Base-by-base conservation (phyloP, 1,140 invertebrate species). In the Philopotamus ludificatus region DNA sequence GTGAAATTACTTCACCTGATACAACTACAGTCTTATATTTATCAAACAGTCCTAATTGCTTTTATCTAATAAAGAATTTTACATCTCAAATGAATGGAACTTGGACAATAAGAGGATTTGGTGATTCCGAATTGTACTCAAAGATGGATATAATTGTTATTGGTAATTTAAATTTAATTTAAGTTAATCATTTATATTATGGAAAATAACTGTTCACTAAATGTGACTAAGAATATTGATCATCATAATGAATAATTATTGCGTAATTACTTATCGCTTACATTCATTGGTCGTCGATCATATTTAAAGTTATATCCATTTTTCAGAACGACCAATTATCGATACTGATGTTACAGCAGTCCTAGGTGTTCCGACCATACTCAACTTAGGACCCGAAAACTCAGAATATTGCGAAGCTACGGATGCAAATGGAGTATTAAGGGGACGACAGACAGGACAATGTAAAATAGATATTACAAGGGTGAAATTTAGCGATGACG, bases 371-470 rank as follows among this genome's bases (percentile, higher is more conserved):
- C 18, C 41, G 10, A 41, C 45, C 0, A 28, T 1, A 9, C 34
- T 70, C 1, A 60, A n/a, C 2, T 59, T 70, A n/a, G 67, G 67
- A 8, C 67, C 67, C 10, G 23, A 59, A 41, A 21, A 58, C n/a
- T 42, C 67, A 9, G 9, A 41, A 47, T 70, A 42, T 44, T 70
- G 67, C 25, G 8, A 47, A 21, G 59, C 55, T 2, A 65, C 25
- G 0, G 50, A 66, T 34, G 59, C 63, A 3, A 41, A 1, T 12
- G 67, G 64, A 7, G 4, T n/a, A 1, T 21, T 58, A 1, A 12
- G 41, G 1, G 18, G 22, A 1, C 16, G 39, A 12, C 28, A 59
- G 26, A 2, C 34, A 16, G 67, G 63, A 1, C 59, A 50, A 16
- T 70, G 67, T 44, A 28, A 26, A 2, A 22, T 66, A 1, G 10